These are phyloP conservation scores for Monopterus albus DNA, from an alignment of 2,113 vertebrate genomes.

Conservation along the genomic window DNA sequence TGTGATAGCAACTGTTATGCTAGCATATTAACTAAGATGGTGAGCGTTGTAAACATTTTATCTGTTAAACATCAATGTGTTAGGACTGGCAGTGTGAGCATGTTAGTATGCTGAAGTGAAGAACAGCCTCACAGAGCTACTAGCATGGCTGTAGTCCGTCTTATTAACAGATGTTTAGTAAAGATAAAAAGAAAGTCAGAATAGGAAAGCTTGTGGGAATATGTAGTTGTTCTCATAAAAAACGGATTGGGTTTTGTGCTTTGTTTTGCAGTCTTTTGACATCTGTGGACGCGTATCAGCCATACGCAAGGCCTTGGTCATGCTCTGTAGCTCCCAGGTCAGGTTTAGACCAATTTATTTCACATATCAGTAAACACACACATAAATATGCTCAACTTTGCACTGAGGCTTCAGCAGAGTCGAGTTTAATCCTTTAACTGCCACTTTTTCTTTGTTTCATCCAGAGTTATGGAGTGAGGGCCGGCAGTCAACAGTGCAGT, in stretches of 20 bases:
- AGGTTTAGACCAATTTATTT: slow-evolving; percentile 22
- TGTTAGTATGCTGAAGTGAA: too few species aligned
- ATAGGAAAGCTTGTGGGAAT: too few species aligned
- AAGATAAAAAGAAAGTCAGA: too few species aligned
- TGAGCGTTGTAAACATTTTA: too few species aligned
- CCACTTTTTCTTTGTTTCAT: slow-evolving; percentile 1
- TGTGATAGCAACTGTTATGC: too few species aligned
- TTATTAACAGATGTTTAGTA: too few species aligned
- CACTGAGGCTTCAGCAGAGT: neutral
- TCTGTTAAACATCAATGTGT: too few species aligned
- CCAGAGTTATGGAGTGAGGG: slow-evolving; percentile 92
- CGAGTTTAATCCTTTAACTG: neutral
- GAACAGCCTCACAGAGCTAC: too few species aligned
- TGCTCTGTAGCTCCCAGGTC: slow-evolving; percentile 94
- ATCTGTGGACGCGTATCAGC: slow-evolving; percentile 92
- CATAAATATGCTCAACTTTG: neutral
- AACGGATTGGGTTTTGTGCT: neutral
- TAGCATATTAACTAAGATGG: too few species aligned
- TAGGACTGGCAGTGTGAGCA: too few species aligned
- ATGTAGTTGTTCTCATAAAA: neutral
- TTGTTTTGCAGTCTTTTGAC: slow-evolving; percentile 89
- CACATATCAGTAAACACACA: neutral
- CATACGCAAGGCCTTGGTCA: slow-evolving; percentile 88
- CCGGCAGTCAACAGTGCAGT: slow-evolving; percentile 93
- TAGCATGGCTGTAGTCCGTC: too few species aligned